Evolutionary conservation across 2,113 vertebrate genomes (phyloP).

Genomic region (Heterocephalus glaber): DNA sequence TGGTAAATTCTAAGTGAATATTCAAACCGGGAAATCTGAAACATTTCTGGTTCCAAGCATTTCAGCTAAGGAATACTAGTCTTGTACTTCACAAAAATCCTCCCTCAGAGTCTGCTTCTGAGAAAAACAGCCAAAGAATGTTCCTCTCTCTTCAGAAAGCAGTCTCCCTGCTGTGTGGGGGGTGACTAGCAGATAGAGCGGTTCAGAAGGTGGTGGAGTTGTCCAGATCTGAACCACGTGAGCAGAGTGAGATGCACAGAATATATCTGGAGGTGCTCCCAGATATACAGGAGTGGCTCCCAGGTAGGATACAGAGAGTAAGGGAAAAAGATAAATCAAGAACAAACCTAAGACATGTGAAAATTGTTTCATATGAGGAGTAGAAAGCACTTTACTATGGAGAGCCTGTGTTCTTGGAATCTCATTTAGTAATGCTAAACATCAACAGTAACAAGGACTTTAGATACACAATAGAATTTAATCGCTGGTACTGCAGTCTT

Average conservation of each 20-base stretch:
- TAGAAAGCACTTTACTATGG: constrained; percentile 19
- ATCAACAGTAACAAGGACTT: constrained; percentile 39
- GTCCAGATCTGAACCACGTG: accelerated
- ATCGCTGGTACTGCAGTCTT: constrained; percentile 64
- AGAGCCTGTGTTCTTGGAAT: constrained; percentile 70
- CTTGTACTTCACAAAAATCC: not conserved
- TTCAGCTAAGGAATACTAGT: no score
- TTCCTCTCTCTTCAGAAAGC: not conserved
- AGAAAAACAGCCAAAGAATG: not conserved
- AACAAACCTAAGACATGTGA: constrained; percentile 35
- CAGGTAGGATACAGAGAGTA: not conserved
- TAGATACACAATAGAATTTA: constrained; percentile 72
- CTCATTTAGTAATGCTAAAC: constrained; percentile 67
- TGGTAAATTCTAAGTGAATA: not conserved
- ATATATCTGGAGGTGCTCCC: not conserved
- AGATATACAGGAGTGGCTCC: not conserved
- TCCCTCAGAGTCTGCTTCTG: not conserved
- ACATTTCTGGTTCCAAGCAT: not conserved
- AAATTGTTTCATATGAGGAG: constrained; percentile 18
- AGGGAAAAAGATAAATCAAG: constrained; percentile 31
- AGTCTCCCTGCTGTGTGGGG: not conserved
- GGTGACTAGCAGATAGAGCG: not conserved
- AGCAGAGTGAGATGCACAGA: not conserved
- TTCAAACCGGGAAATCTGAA: not conserved
- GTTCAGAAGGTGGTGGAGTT: not conserved